Base-by-base conservation (phyloP, 1,140 invertebrate genomes). In the Lepidurus apus region DNA sequence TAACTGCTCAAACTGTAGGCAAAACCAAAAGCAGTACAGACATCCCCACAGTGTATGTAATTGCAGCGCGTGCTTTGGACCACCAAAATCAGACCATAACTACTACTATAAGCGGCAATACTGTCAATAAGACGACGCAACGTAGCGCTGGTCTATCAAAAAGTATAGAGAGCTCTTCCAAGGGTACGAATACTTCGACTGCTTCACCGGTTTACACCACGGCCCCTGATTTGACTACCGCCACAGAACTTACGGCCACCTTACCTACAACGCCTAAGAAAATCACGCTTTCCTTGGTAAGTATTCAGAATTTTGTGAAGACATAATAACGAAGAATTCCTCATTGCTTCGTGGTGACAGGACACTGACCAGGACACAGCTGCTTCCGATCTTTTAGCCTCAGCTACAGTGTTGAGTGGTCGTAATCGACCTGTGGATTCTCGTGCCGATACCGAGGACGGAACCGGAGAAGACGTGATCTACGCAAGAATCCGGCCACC, bases 381-480 rank as follows among this genome's bases (percentile, higher is more conserved):
- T 65, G 53, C 53, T 13, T 65, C 53, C 6, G 53, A 65, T 17
- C 53, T 65, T 1, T 65, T 21, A 21, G 53, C 53, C 6, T 65
- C 53, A 65, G 53, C 53, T 7, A 17, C 21, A 65, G 53, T n/a
- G 17, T 65, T 65, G 17, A 65, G 53, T 21, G 53, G 53, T 65
- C 53, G 53, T n/a, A 65, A 65, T 21, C 53, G 53, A n/a, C 53
- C 53, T 65, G 53, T 13, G 17, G 53, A 65, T 13, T 65, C 53
- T 65, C 53, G 53, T 65, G 53, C 53, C 53, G 53, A 65, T 65
- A 65, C 53, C 17, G 53, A 21, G 21, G 53, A 65, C 53, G 53
- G 53, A 13, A 65, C 53, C 53, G 53, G 53, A 9, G 53, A 65
- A 65, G 53, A 65, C 53, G 53, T 65, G 53, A 65, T 65, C 53